phyloP scores from a whole-genome alignment of 1,140 invertebrate genomes.

The Sarcophaga bullata region DNA sequence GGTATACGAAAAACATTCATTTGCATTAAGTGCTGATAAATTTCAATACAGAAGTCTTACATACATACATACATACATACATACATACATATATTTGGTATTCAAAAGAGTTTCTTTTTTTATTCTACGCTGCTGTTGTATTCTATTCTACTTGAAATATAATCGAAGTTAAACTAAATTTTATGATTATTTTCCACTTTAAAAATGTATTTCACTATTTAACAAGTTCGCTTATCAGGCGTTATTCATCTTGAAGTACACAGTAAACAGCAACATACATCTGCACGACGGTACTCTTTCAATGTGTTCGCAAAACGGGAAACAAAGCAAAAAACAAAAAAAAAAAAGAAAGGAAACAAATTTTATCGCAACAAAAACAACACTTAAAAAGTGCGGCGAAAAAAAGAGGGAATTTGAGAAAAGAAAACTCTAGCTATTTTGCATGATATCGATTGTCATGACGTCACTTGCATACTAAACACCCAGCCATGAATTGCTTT shows the following conservation, averaged over 20 bases:
- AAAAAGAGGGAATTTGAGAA: no score
- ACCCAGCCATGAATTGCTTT: not conserved
- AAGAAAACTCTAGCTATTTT: constrained; percentile 11
- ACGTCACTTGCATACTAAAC: constrained; percentile 21
- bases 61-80: no score
- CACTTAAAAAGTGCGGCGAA: not conserved
- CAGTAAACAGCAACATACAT: not conserved
- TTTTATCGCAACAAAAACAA: not conserved
- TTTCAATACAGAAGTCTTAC: not conserved
- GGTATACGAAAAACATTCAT: not conserved
- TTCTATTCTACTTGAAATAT: not conserved
- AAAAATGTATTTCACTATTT: constrained; percentile 20
- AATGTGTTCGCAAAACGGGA: not conserved
- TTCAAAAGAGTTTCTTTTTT: no score
- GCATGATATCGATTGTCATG: constrained; percentile 15
- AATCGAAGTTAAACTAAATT: not conserved
- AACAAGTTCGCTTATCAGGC: not conserved
- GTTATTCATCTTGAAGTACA: not conserved
- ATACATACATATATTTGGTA: no score
- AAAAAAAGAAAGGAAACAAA: not conserved
- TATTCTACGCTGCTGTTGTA: not conserved
- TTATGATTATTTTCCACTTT: constrained; percentile 13
- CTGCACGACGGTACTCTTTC: not conserved
- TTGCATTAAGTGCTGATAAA: constrained; percentile 3
- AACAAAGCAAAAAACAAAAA: not conserved